A percentile compares a stretch with the other conserved stretches of the same genome.
Evolutionary conservation across 2,113 vertebrate genomes (phyloP).

Genomic region (Lophius piscatorius): DNA sequence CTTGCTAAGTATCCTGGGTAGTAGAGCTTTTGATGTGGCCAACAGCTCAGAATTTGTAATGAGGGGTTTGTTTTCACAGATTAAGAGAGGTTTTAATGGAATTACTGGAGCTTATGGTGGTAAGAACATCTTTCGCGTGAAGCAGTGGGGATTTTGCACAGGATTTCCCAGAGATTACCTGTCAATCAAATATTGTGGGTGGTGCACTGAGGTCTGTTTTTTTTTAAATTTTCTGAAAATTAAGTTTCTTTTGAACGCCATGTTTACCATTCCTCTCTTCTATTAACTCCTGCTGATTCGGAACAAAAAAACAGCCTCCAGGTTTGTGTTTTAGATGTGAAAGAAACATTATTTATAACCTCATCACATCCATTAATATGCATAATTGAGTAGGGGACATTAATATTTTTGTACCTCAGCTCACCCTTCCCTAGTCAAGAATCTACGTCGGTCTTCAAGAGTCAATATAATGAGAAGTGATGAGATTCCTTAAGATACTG

Average conservation of each 20-base stretch:
- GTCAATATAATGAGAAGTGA: too few relatives aligned
- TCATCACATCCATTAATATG: too few relatives aligned
- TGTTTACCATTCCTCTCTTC: not conserved
- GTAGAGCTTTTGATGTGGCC: slow-evolving; percentile 49
- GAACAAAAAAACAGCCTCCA: too few relatives aligned
- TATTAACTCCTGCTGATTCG: not conserved
- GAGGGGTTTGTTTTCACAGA: slow-evolving; percentile 52
- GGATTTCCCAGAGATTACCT: slow-evolving; percentile 41
- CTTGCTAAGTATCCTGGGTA: slow-evolving; percentile 25
- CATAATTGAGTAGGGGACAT: too few relatives aligned
- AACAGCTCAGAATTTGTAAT: slow-evolving; percentile 6
- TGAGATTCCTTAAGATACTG: too few relatives aligned
- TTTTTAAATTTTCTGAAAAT: slow-evolving; percentile 3
- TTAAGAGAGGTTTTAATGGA: slow-evolving; percentile 34
- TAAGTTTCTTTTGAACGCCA: not conserved
- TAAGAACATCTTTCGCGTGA: slow-evolving; percentile 38
- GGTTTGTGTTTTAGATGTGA: not conserved
- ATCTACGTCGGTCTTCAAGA: too few relatives aligned
- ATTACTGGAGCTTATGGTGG: slow-evolving; percentile 32
- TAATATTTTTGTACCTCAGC: too few relatives aligned
- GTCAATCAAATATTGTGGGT: slow-evolving; percentile 41
- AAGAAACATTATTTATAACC: too few relatives aligned
- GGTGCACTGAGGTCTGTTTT: not conserved
- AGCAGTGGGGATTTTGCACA: slow-evolving; percentile 4
- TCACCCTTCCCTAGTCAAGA: too few relatives aligned